Base-by-base conservation (phyloP, 2,888 invertebrate genomes). In the Chironomus tentans region DNA sequence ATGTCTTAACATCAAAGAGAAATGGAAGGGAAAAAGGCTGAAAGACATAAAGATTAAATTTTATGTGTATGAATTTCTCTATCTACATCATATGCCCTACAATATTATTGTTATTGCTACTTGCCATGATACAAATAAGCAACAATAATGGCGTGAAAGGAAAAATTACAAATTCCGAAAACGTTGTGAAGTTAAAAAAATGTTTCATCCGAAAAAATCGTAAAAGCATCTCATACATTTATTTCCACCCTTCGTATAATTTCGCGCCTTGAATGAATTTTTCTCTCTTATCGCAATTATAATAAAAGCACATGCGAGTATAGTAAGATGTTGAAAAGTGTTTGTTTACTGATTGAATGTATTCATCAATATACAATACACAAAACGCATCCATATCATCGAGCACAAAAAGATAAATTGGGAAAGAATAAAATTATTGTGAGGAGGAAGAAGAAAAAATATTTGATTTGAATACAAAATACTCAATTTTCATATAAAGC, bases 401-500 rank as follows among this genome's bases (percentile, higher is more conserved):
- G 18, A 1, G 5, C 0, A 56, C 56, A 56, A 18, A 18, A 56
- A 56, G 6, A 50, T 18, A 18, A 56, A 56, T n/a, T 50, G 50
- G 50, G 15, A 50, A 50, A 56, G 65, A 24, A 6, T 21, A 62
- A 62, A 18, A 18, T 18, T 24, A 21, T 65, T 24, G 22, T 65
- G 21, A 24, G 22, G 65, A 65, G 12, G 12, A 24, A 56, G 56
- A 56, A 56, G 22, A 28, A 56, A 56, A 56, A 56, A 65, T 65
- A 65, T 65, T 65, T 24, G 65, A 65, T 65, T 65, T 65, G 65
- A 65, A 65, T 65, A 65, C 65, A 65, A 65, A 65, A 24, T 21
- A n/a, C 6, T 7, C 56, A 56, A 56, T 56, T 56, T 56, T 56
- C 56, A 56, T 56, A 56, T 56, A 56, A 56, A 56, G 18, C 15